phyloP scores from a whole-genome alignment of 2,888 invertebrate genomes.

The Urechis unicinctus region DNA sequence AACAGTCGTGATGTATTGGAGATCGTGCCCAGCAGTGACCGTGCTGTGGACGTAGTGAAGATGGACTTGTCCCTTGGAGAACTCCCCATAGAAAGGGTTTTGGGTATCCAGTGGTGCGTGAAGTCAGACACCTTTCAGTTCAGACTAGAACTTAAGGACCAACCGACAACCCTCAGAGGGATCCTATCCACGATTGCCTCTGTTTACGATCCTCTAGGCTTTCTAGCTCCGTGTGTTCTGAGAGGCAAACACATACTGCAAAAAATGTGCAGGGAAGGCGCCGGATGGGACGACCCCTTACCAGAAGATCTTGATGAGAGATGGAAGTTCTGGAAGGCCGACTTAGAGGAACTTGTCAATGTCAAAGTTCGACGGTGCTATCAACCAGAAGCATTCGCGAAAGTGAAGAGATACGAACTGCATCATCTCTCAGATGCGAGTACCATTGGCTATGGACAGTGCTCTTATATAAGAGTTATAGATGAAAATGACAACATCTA shows the following conservation, averaged over 20 bases:
- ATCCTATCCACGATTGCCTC: slow-evolving; percentile 2
- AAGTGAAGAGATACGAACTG: neutral
- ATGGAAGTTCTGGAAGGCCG: slow-evolving; percentile 1
- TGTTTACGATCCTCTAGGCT: slow-evolving; percentile 26
- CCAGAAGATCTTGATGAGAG: neutral
- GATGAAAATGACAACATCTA: neutral
- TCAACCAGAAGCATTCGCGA: neutral
- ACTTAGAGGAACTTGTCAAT: neutral
- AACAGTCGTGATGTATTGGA: slow-evolving; percentile 4
- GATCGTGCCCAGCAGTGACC: neutral
- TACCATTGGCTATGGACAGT: too few relatives aligned
- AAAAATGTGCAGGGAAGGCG: neutral
- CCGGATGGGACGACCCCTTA: slow-evolving; percentile 3
- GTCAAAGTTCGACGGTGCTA: neutral
- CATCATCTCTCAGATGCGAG: slow-evolving; percentile 11
- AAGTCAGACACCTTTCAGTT: neutral
- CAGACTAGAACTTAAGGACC: neutral
- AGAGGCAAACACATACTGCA: slow-evolving; percentile 1
- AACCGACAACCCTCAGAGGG: slow-evolving; percentile 1
- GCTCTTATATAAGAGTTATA: neutral
- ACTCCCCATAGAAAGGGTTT: neutral
- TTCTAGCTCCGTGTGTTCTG: slow-evolving; percentile 49
- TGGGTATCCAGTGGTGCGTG: neutral
- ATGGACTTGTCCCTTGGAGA: neutral
- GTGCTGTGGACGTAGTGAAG: neutral